Conservation (phyloP, 2,113 vertebrate species). For the Ophthalmotilapia sp. region DNA sequence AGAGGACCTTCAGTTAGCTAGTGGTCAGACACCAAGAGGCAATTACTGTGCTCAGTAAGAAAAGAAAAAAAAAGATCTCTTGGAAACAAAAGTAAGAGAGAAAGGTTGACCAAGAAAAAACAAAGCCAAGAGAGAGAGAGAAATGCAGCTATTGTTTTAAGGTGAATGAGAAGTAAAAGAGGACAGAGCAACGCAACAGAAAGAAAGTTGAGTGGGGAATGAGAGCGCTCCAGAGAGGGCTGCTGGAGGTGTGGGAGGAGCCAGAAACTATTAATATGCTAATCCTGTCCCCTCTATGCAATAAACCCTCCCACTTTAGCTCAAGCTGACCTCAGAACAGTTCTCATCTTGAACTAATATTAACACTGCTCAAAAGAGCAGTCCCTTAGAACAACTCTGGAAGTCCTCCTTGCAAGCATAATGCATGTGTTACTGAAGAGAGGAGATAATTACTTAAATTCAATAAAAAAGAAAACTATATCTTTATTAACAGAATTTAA, state of each 20-base stretch:
- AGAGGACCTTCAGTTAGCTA: neutral
- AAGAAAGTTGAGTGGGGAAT: constrained; percentile 51
- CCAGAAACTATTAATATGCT: constrained; percentile 58
- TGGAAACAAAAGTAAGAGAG: constrained; percentile 30
- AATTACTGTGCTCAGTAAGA: neutral
- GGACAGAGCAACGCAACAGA: constrained; percentile 32
- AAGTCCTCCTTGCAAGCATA: neutral
- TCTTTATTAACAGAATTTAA: neutral
- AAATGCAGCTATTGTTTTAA: constrained; percentile 41
- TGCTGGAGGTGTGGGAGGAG: constrained; percentile 47
- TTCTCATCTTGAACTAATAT: neutral
- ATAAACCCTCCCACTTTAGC: constrained; percentile 21
- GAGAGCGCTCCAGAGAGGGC: neutral
- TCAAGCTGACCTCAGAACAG: constrained; percentile 26
- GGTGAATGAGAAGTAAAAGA: constrained; percentile 55
- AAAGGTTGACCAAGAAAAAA: constrained; percentile 8
- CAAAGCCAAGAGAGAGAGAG: constrained; percentile 9
- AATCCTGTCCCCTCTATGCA: constrained; percentile 31
- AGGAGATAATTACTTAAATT: neutral
- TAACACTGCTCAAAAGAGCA: neutral
- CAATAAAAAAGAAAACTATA: neutral
- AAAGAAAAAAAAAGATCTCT: constrained; percentile 8
- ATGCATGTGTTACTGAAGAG: neutral
- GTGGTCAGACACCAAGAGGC: neutral
- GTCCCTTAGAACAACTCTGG: neutral